Base-by-base conservation (phyloP, 2,113 vertebrate species). In the Pachypanchax playfairii region DNA sequence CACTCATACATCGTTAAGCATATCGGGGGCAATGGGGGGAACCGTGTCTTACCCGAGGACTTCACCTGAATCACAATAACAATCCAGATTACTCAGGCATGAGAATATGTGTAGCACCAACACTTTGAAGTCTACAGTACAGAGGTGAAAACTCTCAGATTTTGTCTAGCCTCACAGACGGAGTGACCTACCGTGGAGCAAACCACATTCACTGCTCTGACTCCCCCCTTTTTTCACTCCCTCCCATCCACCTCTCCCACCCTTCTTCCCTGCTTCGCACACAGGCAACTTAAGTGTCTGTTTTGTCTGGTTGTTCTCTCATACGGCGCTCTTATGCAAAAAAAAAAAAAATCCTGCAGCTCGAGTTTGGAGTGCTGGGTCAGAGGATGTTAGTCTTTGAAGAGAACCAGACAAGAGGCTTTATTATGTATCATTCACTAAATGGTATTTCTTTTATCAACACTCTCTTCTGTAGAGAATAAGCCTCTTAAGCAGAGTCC, bases 321-420 rank as follows among this genome's bases (percentile, higher is more conserved):
- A 20, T 46, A 85, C 69, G 87, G 85, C 79, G 85, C 80, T 84
- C 92, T 92, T 90, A 81, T 88, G 90, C 78, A 65, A 65, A 92
- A 87, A 65, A 71, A 91, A 86, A 63, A 68, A 90, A 86, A 91
- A 90, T 91, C 72, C 88, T 87, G 90, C 85, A 76, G 83, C 93
- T 93, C 92, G 90, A 86, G 88, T 93, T 92, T 93, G 87, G 88
- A 93, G 91, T 87, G 89, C 81, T 85, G 85, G 87, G 91, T 96
- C 92, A 93, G 92, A 94, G 90, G 91, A 93, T 93, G 92, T 92
- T 88, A 87, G 84, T 93, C 90, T 93, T 91, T 94, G 90, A 95
- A 93, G 89, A 87, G 84, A 74, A 78, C 55, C 71, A 90, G 89
- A 91, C 89, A 85, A 90, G 82, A 66, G 77, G 69, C 76, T 90